Percentiles rank a stretch among this genome's conserved stretches.
phyloP scores from a whole-genome alignment of 2,888 invertebrate genomes.

The Chirona hameri region DNA sequence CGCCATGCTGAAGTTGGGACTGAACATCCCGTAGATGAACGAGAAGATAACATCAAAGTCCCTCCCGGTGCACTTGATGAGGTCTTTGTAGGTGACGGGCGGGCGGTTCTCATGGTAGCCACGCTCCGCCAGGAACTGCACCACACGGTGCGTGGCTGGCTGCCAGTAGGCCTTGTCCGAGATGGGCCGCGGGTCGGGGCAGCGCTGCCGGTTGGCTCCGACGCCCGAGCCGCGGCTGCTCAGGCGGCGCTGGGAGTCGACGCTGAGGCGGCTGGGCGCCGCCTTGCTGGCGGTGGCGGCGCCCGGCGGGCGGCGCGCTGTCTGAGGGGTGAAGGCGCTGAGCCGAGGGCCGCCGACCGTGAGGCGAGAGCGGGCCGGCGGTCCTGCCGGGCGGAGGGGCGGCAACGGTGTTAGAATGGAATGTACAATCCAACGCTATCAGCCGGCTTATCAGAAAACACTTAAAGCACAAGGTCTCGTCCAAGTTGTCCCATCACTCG shows the following conservation, averaged over 20 bases:
- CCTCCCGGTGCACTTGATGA: background rate
- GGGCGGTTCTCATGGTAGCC: background rate
- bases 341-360: background rate
- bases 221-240: conserved; percentile 4
- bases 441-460: no score
- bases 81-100: conserved; percentile 5
- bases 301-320: background rate
- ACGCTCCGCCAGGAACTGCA: background rate
- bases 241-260: conserved; percentile 9
- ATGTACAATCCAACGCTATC: no score
- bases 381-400: background rate
- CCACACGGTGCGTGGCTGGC: background rate
- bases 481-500: no score
- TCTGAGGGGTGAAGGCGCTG: conserved; percentile 1
- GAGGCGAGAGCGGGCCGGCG: background rate
- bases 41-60: conserved; percentile 6
- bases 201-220: background rate
- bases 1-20: background rate
- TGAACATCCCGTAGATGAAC: background rate
- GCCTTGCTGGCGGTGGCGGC: background rate
- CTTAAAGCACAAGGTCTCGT: no score
- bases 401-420: no score
- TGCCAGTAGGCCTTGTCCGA: background rate
- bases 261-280: background rate
- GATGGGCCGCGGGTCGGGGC: conserved; percentile 6